These are phyloP conservation scores for Actinemys pallida DNA, from an alignment of 2,113 vertebrate species.

Conservation along the genomic window DNA sequence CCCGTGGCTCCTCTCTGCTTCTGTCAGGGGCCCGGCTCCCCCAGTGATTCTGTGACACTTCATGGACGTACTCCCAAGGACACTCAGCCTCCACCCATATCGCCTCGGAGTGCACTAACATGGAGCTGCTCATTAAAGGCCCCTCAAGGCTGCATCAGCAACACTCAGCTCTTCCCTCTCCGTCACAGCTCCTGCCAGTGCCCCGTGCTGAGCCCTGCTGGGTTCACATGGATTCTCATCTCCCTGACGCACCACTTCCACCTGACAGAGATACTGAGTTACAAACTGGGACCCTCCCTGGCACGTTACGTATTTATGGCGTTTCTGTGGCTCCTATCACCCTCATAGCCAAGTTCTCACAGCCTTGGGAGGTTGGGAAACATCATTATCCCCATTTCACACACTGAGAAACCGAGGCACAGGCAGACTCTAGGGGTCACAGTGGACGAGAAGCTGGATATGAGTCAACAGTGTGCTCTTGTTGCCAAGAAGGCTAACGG, in stretches of 20 bases:
- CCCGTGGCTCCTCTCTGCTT: fast-evolving
- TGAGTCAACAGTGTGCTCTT: no score
- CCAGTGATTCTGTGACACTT: no score
- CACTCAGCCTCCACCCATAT: not conserved
- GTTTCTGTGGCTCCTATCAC: not conserved
- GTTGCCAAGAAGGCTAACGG: no score
- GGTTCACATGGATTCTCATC: fast-evolving
- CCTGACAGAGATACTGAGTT: not conserved
- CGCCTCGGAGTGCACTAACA: fast-evolving
- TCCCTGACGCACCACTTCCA: not conserved
- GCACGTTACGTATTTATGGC: fast-evolving
- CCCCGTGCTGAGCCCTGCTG: fast-evolving
- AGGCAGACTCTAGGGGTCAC: no score
- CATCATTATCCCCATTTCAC: fast-evolving
- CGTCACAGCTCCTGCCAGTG: fast-evolving
- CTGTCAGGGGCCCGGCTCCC: fast-evolving
- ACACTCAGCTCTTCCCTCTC: fast-evolving
- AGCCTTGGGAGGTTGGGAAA: not conserved
- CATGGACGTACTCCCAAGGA: fast-evolving
- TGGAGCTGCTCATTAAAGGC: not conserved
- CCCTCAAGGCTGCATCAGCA: fast-evolving
- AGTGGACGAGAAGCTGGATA: no score
- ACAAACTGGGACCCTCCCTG: not conserved
- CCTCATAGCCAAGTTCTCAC: not conserved
- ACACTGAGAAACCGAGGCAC: not conserved